Percentiles rank a stretch among this genome's conserved stretches.
phyloP scores from a whole-genome alignment of 2,888 invertebrate genomes.

The Drosophila affinis region DNA sequence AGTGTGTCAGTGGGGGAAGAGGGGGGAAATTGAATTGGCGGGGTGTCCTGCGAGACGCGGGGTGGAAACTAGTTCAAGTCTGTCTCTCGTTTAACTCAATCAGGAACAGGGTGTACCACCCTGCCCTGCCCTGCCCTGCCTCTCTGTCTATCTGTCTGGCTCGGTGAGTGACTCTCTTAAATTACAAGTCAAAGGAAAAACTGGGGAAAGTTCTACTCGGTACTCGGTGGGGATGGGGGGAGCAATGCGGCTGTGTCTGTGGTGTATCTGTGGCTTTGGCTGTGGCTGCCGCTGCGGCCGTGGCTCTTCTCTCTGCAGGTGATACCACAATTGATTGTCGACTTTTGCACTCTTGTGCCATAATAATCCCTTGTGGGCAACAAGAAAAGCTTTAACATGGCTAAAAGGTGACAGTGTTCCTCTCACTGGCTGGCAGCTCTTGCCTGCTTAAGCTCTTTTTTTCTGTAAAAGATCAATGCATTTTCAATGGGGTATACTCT shows the following conservation, averaged over 20 bases:
- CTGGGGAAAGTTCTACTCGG: constrained; percentile 3
- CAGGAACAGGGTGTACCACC: constrained; percentile 39
- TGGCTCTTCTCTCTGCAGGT: constrained; percentile 34
- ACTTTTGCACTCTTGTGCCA: constrained; percentile 51
- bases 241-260: constrained; percentile 9
- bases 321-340: constrained; percentile 66
- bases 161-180: constrained; percentile 34
- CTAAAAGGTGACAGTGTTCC: neutral
- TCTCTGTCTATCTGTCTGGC: constrained; percentile 12
- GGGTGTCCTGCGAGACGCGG: constrained; percentile 37
- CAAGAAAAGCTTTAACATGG: neutral
- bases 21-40: neutral
- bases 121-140: constrained; percentile 1
- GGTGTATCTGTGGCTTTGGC: constrained; percentile 26
- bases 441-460: no score
- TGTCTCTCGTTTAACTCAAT: constrained; percentile 58
- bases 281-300: constrained; percentile 15
- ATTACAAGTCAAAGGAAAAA: constrained; percentile 66
- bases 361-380: constrained; percentile 20
- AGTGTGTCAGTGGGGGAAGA: constrained; percentile 23
- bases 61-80: constrained; percentile 63
- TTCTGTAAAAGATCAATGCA: no score
- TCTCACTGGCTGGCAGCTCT: no score
- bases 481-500: no score
- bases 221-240: neutral